A percentile compares a stretch with the other conserved stretches of the same genome.
These are phyloP conservation scores for Heterochromis multidens DNA, from an alignment of 2,113 vertebrate species.

Conservation along the genomic window DNA sequence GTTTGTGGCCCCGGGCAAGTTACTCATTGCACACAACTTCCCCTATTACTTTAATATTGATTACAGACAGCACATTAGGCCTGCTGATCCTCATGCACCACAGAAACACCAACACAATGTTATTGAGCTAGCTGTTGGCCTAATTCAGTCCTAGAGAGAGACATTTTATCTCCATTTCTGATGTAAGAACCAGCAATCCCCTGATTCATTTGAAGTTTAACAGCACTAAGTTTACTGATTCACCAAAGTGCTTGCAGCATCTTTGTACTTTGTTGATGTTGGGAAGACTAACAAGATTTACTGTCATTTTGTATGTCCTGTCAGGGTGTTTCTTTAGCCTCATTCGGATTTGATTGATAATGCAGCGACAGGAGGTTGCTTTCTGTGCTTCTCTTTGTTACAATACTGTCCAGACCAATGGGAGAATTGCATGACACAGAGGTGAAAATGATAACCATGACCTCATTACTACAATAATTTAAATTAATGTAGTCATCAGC, in stretches of 20 bases:
- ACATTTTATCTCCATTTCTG: slow-evolving; percentile 40
- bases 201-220: slow-evolving; percentile 36
- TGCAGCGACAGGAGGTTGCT: neutral
- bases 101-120: slow-evolving; percentile 2
- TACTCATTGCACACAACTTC: slow-evolving; percentile 43
- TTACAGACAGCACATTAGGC: slow-evolving; percentile 20
- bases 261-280: neutral
- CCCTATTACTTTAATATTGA: slow-evolving; percentile 55
- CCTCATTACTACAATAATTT: neutral
- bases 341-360: neutral
- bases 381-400: too few species aligned
- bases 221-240: slow-evolving; percentile 18
- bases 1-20: slow-evolving; percentile 40
- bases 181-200: slow-evolving; percentile 61
- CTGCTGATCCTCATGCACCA: slow-evolving; percentile 5
- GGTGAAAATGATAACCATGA: neutral
- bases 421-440: neutral
- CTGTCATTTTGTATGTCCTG: neutral
- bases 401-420: too few species aligned
- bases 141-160: slow-evolving; percentile 40
- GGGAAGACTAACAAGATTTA: neutral
- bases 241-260: neutral
- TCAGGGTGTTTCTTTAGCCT: neutral
- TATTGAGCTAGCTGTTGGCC: slow-evolving; percentile 18
- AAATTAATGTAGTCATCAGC: neutral